Percentiles rank a stretch among this genome's conserved stretches.
Conservation (phyloP, 2,888 invertebrate genomes). For the Pyrochroa serraticornis region DNA sequence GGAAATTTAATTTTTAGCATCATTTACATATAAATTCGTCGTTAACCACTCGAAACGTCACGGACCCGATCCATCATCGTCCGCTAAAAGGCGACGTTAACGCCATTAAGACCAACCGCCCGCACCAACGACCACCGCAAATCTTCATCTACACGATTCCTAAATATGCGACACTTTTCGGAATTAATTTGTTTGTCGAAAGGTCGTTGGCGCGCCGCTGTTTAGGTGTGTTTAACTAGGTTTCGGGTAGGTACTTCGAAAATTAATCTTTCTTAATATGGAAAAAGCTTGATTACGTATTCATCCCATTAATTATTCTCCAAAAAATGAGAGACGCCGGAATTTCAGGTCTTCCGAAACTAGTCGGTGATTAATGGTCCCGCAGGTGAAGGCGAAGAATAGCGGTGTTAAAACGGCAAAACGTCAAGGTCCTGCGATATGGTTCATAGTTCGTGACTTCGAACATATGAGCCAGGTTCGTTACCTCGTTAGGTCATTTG, state of each 20-base stretch:
- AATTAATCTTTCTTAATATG: conserved; percentile 17
- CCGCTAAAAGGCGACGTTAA: too few species aligned
- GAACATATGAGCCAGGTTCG: conserved; percentile 36
- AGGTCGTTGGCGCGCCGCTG: too few species aligned
- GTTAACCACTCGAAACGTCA: background rate
- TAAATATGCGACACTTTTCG: too few species aligned
- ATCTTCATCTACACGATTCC: too few species aligned
- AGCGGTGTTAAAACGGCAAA: background rate
- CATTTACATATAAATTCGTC: conserved; percentile 25
- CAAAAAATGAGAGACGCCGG: background rate
- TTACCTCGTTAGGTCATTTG: conserved; percentile 46
- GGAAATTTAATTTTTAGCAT: conserved; percentile 10
- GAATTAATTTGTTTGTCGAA: too few species aligned
- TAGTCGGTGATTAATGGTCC: conserved; percentile 4
- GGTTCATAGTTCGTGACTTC: conserved; percentile 49
- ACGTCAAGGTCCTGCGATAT: conserved; percentile 24
- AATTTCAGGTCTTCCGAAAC: background rate
- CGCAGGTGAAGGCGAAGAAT: background rate
- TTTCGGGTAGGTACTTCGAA: background rate
- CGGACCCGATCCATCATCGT: conserved; percentile 15
- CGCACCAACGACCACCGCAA: too few species aligned
- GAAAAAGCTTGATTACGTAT: conserved; percentile 5
- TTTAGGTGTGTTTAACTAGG: background rate
- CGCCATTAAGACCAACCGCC: too few species aligned
- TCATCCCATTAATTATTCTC: background rate